A percentile compares a stretch with the other conserved stretches of the same genome.
phyloP scores from a whole-genome alignment of 2,797 vertebrate genomes.

The Oryzias sinensis region DNA sequence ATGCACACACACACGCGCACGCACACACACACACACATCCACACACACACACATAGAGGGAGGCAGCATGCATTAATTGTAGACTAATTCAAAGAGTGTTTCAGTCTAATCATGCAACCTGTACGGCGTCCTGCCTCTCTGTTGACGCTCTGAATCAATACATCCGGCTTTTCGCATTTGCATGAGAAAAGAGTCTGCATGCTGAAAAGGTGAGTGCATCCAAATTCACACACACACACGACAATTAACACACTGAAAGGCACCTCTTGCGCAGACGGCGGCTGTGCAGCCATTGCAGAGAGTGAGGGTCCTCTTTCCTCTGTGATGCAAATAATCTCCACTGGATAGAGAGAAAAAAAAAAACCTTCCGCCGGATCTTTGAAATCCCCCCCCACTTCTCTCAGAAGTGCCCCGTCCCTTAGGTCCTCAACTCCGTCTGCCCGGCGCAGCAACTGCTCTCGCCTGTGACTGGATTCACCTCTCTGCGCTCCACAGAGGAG shows the following conservation, averaged over 20 bases:
- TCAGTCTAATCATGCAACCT: constrained; percentile 43
- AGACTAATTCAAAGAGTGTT: constrained; percentile 41
- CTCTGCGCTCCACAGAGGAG: constrained; percentile 42
- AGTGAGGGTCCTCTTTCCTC: constrained; percentile 55
- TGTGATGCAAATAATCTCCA: constrained; percentile 60
- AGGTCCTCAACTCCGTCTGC: constrained; percentile 45
- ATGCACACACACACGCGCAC: background rate
- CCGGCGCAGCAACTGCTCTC: no score
- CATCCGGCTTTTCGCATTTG: constrained; percentile 49
- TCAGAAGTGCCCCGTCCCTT: constrained; percentile 23
- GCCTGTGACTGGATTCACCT: constrained; percentile 24
- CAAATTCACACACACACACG: constrained; percentile 11
- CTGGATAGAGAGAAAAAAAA: constrained; percentile 26
- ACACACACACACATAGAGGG: constrained; percentile 7
- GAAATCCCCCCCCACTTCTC: constrained; percentile 4
- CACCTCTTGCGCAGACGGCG: constrained; percentile 61
- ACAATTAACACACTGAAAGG: constrained; percentile 42
- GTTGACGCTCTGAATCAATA: constrained; percentile 32
- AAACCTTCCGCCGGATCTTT: constrained; percentile 40
- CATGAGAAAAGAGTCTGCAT: constrained; percentile 64
- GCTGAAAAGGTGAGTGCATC: constrained; percentile 59
- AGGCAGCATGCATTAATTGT: constrained; percentile 24
- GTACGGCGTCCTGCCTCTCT: constrained; percentile 40
- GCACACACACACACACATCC: constrained; percentile 8
- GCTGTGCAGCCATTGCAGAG: constrained; percentile 43